A percentile compares a stretch with the other conserved stretches of the same genome.
Conservation (phyloP, 35 echinoderm and acorn worm species). For the Apostichopus californicus region DNA sequence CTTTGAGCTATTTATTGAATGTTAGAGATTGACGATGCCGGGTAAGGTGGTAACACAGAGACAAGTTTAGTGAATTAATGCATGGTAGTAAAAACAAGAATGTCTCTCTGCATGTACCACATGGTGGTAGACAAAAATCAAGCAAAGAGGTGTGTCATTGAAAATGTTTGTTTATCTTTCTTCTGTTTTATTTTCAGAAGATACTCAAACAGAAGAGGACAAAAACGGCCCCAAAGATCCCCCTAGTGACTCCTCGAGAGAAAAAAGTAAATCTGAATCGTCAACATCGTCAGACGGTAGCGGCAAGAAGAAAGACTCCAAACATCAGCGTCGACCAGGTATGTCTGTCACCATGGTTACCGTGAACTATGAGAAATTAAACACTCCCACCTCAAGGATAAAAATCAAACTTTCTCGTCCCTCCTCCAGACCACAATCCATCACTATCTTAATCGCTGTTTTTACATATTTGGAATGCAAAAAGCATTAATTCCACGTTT, state of each 20-base stretch:
- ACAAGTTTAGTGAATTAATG: too few species aligned
- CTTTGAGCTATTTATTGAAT: too few species aligned
- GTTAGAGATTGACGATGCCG: too few species aligned
- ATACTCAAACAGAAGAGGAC: slow-evolving; percentile 27
- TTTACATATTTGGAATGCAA: neutral
- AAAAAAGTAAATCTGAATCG: slow-evolving; percentile 28
- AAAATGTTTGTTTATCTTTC: too few species aligned
- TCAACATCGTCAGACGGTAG: slow-evolving; percentile 16
- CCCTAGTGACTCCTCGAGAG: neutral
- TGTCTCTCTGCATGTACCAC: too few species aligned
- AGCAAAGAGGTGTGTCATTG: too few species aligned
- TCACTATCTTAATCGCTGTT: neutral
- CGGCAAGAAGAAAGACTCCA: neutral
- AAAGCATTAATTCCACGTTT: too few species aligned
- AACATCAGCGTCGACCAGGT: slow-evolving; percentile 6
- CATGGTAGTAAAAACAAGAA: too few species aligned
- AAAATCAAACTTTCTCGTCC: neutral
- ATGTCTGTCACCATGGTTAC: slow-evolving; percentile 18
- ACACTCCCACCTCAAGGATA: neutral
- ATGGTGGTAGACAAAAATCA: too few species aligned
- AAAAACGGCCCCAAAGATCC: slow-evolving; percentile 24
- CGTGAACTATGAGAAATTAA: neutral
- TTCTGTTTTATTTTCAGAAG: neutral
- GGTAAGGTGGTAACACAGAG: too few species aligned
- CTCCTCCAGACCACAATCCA: neutral